A percentile compares a stretch with the other conserved stretches of the same genome.
Conservation (phyloP, 1,140 invertebrate species). For the Conus ventricosus region DNA sequence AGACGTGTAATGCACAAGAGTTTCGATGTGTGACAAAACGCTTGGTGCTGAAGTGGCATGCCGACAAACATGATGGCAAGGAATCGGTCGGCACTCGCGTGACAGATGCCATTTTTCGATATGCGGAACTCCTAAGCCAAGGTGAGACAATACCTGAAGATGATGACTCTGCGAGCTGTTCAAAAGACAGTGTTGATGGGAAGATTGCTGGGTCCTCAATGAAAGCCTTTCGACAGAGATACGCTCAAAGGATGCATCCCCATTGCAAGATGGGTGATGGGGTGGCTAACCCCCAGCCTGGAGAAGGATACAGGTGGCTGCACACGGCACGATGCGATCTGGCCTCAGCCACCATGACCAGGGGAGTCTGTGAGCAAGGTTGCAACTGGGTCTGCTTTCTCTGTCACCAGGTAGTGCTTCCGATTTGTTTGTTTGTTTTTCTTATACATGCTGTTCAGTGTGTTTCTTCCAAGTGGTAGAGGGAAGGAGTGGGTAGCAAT, state of each 20-base stretch:
- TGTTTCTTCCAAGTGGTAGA: no score
- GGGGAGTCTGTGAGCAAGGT: neutral
- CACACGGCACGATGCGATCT: constrained; percentile 54
- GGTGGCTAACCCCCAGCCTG: constrained; percentile 29
- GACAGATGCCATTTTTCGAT: constrained; percentile 54
- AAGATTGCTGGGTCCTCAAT: neutral
- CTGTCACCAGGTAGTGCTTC: constrained; percentile 54
- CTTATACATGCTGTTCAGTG: neutral
- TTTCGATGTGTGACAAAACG: constrained; percentile 63
- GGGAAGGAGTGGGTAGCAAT: no score
- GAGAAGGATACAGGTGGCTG: constrained; percentile 52
- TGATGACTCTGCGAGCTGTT: constrained; percentile 27
- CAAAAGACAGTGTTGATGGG: neutral
- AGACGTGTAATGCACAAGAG: constrained; percentile 49
- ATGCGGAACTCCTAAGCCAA: constrained; percentile 45
- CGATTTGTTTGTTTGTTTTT: no score
- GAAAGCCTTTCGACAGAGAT: neutral
- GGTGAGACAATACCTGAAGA: constrained; percentile 39
- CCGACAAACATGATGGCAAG: constrained; percentile 67
- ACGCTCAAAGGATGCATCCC: neutral
- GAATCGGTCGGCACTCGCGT: constrained; percentile 58
- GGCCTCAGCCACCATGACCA: constrained; percentile 30
- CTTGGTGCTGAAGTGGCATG: constrained; percentile 68
- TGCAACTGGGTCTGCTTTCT: constrained; percentile 62
- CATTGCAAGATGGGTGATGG: neutral